A percentile compares a stretch with the other conserved stretches of the same genome.
Conservation (phyloP, 2,888 invertebrate genomes). For the Patella ulyssiponensis region DNA sequence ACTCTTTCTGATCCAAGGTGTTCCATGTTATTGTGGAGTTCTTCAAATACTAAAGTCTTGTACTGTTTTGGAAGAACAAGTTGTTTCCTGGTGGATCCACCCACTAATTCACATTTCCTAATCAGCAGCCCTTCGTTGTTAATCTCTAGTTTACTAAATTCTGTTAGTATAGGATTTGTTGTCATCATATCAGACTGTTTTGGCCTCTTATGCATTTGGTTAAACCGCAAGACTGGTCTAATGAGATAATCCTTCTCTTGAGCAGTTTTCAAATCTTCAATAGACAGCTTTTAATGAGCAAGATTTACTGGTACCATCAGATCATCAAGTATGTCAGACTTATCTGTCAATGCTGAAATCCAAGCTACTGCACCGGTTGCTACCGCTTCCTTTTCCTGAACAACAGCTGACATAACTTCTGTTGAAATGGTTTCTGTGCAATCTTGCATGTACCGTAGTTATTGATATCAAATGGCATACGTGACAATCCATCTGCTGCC, state of each 20-base stretch:
- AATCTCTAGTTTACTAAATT: background rate
- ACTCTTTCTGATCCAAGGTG: constrained; percentile 25
- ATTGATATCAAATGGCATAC: constrained; percentile 25
- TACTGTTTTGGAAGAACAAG: constrained; percentile 15
- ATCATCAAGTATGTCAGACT: background rate
- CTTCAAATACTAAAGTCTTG: constrained; percentile 2
- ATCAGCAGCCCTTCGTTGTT: background rate
- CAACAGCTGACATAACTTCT: constrained; percentile 11
- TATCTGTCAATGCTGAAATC: background rate
- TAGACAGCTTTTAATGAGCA: background rate
- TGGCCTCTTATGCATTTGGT: background rate
- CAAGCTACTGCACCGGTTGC: background rate
- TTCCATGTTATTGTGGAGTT: constrained; percentile 30
- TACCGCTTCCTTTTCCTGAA: background rate
- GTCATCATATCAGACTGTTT: background rate
- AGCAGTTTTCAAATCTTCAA: background rate
- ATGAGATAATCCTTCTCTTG: background rate
- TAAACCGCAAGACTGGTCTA: background rate
- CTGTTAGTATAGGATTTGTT: background rate
- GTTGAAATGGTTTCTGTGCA: constrained; percentile 16
- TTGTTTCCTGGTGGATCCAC: background rate
- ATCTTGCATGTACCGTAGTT: constrained; percentile 15
- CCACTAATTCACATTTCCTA: background rate
- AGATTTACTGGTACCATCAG: background rate
- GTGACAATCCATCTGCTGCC: constrained; percentile 27